phyloP scores from a whole-genome alignment of 2,113 vertebrate genomes.

The Motacilla tschutschensis region DNA sequence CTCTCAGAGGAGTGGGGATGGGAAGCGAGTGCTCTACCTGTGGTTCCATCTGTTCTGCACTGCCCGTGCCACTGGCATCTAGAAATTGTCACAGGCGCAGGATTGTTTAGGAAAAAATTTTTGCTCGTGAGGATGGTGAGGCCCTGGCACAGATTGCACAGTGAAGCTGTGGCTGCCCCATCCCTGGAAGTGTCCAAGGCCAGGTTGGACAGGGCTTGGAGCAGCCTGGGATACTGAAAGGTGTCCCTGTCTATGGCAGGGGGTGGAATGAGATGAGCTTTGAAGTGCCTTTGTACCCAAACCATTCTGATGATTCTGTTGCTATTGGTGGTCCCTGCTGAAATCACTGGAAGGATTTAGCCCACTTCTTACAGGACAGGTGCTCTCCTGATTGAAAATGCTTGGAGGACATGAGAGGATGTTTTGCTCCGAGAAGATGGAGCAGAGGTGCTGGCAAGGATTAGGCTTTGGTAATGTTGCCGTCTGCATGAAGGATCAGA shows the following conservation, averaged over 20 bases:
- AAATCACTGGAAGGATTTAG: not conserved
- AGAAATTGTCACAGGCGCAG: not conserved
- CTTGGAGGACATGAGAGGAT: not conserved
- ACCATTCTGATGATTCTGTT: not conserved
- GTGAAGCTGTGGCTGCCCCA: not conserved
- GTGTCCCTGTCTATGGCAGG: not conserved
- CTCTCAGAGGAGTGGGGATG: constrained; percentile 61
- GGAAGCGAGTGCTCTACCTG: constrained; percentile 46
- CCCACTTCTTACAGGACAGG: not conserved
- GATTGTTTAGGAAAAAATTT: not conserved
- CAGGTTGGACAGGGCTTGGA: rapidly evolving
- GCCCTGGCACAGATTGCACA: not conserved
- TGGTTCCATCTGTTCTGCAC: constrained; percentile 48
- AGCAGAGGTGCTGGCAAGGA: not conserved
- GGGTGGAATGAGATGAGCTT: not conserved
- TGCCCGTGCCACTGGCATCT: not conserved
- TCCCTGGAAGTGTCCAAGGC: not conserved
- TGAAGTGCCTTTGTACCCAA: not conserved
- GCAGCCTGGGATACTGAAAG: not conserved
- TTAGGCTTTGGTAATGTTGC: not conserved
- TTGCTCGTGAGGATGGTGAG: not conserved
- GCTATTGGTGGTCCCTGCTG: not conserved
- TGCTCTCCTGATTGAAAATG: not conserved
- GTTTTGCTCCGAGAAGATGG: not conserved
- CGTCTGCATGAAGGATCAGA: rapidly evolving